Evolutionary conservation across 2,888 invertebrate genomes (phyloP).

Genomic region (Tinea semifulvella): DNA sequence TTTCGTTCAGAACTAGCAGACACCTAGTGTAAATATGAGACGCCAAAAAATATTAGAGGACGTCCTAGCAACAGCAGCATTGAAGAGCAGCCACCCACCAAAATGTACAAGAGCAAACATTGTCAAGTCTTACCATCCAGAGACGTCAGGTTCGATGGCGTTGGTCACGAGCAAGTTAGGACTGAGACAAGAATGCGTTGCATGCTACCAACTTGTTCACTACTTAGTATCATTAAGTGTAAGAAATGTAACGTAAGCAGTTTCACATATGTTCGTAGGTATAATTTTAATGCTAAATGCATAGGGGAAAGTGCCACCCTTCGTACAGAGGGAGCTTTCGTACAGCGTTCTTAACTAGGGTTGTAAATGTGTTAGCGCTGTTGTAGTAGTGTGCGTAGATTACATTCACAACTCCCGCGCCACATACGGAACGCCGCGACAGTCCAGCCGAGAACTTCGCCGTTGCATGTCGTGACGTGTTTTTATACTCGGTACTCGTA

Average conservation of each 20-base stretch:
- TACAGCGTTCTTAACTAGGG: no score
- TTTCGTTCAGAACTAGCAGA: constrained; percentile 21
- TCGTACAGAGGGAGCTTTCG: no score
- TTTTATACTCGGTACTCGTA: no score
- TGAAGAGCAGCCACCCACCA: constrained; percentile 20
- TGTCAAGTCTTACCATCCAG: constrained; percentile 18
- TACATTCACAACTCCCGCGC: no score
- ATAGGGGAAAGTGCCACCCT: no score
- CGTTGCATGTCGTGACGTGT: no score
- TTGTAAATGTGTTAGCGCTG: no score
- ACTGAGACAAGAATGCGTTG: constrained; percentile 22
- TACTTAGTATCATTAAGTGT: constrained; percentile 16
- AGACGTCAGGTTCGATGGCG: constrained; percentile 23
- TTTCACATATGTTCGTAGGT: background rate
- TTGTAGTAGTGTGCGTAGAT: no score
- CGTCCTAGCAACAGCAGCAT: constrained; percentile 23
- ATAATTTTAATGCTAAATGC: background rate
- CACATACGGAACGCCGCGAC: no score
- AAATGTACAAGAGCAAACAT: constrained; percentile 23
- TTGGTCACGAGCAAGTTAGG: constrained; percentile 21
- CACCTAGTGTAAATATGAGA: constrained; percentile 21
- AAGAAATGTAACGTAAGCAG: constrained; percentile 12
- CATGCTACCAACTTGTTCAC: constrained; percentile 18
- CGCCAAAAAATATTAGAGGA: constrained; percentile 20
- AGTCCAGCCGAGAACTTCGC: no score